These are phyloP conservation scores for Microctenopoma steveboyesi DNA, from an alignment of 2,797 vertebrate genomes.

Conservation along the genomic window DNA sequence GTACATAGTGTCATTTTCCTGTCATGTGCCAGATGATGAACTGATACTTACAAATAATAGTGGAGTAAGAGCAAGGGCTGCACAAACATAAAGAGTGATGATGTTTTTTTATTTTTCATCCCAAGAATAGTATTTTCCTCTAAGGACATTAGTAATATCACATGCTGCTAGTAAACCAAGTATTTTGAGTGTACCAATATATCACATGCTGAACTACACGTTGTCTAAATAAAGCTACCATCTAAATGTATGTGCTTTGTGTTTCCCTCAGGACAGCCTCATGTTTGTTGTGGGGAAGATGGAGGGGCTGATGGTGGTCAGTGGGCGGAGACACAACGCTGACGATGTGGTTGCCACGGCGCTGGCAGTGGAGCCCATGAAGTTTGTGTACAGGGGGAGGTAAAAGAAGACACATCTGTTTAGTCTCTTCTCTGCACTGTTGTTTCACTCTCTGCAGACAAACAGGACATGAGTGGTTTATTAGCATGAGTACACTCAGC, in stretches of 20 bases:
- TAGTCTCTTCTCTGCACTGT: neutral
- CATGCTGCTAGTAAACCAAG: too few relatives aligned
- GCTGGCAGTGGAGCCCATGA: constrained; percentile 95
- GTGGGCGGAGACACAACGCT: constrained; percentile 91
- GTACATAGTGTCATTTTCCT: too few relatives aligned
- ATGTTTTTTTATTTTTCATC: too few relatives aligned
- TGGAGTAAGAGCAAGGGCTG: too few relatives aligned
- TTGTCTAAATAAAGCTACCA: neutral
- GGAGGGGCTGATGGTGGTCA: constrained; percentile 94
- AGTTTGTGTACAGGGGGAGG: constrained; percentile 98
- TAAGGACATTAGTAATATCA: too few relatives aligned
- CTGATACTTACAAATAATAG: too few relatives aligned
- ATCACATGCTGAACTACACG: neutral
- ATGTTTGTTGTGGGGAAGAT: constrained; percentile 95
- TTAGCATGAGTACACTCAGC: neutral
- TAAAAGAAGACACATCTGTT: constrained; percentile 54
- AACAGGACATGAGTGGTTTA: neutral
- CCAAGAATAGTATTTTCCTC: too few relatives aligned
- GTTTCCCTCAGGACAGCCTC: constrained; percentile 86
- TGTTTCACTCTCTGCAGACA: neutral
- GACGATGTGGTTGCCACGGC: constrained; percentile 96
- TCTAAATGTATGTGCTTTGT: constrained; percentile 12
- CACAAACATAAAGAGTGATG: too few relatives aligned
- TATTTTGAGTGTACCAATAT: neutral
- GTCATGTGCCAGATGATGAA: too few relatives aligned